Conservation (phyloP, 53 echinoderm and acorn worm species). For the Glandiceps talaboti region DNA sequence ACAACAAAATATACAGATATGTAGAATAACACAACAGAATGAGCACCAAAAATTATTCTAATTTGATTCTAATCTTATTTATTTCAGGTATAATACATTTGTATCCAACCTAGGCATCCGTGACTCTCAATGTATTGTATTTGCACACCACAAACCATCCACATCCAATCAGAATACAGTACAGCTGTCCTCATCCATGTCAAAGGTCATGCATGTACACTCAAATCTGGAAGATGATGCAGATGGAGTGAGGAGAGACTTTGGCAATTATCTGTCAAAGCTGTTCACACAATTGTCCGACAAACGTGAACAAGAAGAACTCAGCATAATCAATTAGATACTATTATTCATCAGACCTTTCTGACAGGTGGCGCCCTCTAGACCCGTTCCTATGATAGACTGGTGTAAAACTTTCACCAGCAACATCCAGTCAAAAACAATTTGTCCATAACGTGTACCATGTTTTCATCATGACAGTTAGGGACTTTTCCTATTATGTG, state of each 20-base stretch:
- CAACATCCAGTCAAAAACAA: too few relatives aligned
- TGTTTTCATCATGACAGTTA: too few relatives aligned
- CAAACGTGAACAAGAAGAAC: constrained; percentile 78
- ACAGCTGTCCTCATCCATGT: constrained; percentile 19
- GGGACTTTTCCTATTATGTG: too few relatives aligned
- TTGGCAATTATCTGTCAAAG: constrained; percentile 45
- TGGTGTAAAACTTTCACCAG: too few relatives aligned
- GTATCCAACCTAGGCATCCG: constrained; percentile 50
- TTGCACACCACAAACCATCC: constrained; percentile 51
- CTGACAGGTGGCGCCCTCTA: too few relatives aligned
- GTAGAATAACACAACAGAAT: too few relatives aligned
- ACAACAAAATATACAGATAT: too few relatives aligned
- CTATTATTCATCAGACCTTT: not conserved
- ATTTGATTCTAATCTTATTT: not conserved
- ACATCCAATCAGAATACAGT: constrained; percentile 5
- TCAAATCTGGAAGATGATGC: constrained; percentile 84
- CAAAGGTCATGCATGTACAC: constrained; percentile 53
- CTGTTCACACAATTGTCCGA: constrained; percentile 50
- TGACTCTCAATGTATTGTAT: constrained; percentile 57
- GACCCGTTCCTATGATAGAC: too few relatives aligned
- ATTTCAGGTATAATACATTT: constrained; percentile 72
- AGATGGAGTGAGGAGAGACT: constrained; percentile 61
- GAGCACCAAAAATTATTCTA: not conserved
- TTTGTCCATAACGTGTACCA: too few relatives aligned
- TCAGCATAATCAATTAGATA: constrained; percentile 80